A percentile compares a stretch with the other conserved stretches of the same genome.
Evolutionary conservation across 1,140 invertebrate species (phyloP).

Genomic region (Diuraphis noxia): DNA sequence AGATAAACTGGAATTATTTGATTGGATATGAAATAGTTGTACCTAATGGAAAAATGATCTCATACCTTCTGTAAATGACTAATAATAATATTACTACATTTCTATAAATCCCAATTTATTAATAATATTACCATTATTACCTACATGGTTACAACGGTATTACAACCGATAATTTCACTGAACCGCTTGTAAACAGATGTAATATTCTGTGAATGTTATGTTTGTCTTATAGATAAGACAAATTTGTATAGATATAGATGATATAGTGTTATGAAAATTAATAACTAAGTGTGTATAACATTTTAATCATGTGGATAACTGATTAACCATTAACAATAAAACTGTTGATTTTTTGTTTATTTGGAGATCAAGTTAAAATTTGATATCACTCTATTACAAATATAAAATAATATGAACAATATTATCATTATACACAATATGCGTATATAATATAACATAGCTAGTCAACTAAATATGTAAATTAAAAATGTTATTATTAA

Average conservation of each 20-base stretch:
- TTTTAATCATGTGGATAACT: no score
- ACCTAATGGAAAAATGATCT: background rate
- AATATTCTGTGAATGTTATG: background rate
- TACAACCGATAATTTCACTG: background rate
- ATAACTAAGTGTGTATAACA: no score
- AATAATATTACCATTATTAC: background rate
- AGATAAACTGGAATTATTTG: no score
- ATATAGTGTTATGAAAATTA: no score
- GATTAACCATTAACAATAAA: no score
- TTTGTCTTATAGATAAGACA: no score
- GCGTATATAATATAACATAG: background rate
- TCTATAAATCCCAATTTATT: background rate
- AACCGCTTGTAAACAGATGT: background rate
- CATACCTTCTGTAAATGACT: background rate
- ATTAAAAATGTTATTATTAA: background rate
- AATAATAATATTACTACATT: background rate
- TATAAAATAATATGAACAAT: no score
- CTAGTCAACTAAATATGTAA: background rate
- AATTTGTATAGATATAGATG: no score
- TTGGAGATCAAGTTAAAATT: background rate
- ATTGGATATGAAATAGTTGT: background rate
- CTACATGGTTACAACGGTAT: background rate
- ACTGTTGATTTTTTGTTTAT: no score
- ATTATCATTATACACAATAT: no score
- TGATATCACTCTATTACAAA: background rate